These are phyloP conservation scores for Pachypsylla venusta DNA, from an alignment of 1,140 invertebrate genomes.

Conservation along the genomic window DNA sequence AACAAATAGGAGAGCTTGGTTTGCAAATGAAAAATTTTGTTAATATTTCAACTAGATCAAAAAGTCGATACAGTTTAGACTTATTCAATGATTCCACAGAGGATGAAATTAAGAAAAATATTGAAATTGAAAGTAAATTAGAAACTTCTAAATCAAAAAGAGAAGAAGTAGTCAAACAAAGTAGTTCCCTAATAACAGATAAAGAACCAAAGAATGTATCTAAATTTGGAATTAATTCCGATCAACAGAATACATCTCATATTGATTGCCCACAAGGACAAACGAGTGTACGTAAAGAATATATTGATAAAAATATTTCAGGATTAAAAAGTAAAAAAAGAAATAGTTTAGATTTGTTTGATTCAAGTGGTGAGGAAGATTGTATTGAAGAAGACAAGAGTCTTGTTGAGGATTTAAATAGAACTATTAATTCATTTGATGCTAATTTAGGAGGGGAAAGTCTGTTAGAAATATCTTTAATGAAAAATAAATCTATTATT, in stretches of 20 bases:
- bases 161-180: neutral
- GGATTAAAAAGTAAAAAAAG: conserved; percentile 8
- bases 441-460: conserved; percentile 24
- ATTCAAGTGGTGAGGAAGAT: conserved; percentile 10
- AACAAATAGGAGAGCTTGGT: too few relatives aligned
- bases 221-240: too few relatives aligned
- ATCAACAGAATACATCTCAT: neutral
- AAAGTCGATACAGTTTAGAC: neutral
- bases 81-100: conserved; percentile 2
- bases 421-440: conserved; percentile 20
- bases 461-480: conserved; percentile 21
- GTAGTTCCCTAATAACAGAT: neutral
- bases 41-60: neutral
- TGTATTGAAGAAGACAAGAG: neutral
- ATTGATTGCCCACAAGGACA: neutral
- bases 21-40: neutral
- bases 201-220: neutral
- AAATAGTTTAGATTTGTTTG: conserved; percentile 17
- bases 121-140: neutral
- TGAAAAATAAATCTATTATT: conserved; percentile 12
- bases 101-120: neutral
- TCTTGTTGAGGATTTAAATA: neutral
- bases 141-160: neutral
- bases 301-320: neutral
- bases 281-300: neutral